Base-by-base conservation (phyloP, 2,888 invertebrate genomes). In the Nematopogon swammerdamellus region DNA sequence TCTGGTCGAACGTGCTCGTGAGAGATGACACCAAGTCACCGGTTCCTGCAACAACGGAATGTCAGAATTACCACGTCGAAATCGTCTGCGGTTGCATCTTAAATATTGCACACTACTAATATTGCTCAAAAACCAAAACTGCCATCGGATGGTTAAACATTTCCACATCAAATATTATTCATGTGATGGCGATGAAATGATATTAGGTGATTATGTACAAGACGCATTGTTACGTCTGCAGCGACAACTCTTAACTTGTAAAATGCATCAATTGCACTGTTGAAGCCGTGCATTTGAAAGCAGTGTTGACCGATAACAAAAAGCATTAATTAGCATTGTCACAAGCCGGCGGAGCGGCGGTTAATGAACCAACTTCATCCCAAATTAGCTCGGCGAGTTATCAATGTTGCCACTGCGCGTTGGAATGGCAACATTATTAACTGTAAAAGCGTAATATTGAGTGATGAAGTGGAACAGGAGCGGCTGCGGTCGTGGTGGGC, bases 1-100 rank as follows among this genome's bases (percentile, higher is more conserved):
- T 92, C 64, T 89, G 88, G 68, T 93, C 92, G 72, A 92, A 87
- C 52, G 92, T 88, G 64, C 88, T 89, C 59, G 92, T 93, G 65
- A 94, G 85, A 60, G 88, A 88, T 56, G 86, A 85, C 65, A 89
- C 88, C 71, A 93, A 80, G 60, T 93, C 87, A 79, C 92, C 92
- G 65, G 89, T 85, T 70, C 91, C 93, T 92, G 79, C 50, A 81
- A 82, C 64, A 70, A 69, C 57, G 17, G 11, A 49, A 18, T 36
- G 36, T 14, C 36, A 14, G 11, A 14, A 6, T 36, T 14, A 36
- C 36, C 11, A 36, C 8, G 25, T 14, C 14, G 36, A 36, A 36
- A 36, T 25, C 25, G 25, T 25, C n/a, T n/a, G n/a, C n/a, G n/a
- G n/a, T n/a, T n/a, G n/a, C n/a, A n/a, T n/a, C n/a, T n/a, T n/a